Percentiles rank a stretch among this genome's conserved stretches.
These are phyloP conservation scores for Cherax destructor DNA, from an alignment of 1,140 invertebrate species.

Conservation along the genomic window DNA sequence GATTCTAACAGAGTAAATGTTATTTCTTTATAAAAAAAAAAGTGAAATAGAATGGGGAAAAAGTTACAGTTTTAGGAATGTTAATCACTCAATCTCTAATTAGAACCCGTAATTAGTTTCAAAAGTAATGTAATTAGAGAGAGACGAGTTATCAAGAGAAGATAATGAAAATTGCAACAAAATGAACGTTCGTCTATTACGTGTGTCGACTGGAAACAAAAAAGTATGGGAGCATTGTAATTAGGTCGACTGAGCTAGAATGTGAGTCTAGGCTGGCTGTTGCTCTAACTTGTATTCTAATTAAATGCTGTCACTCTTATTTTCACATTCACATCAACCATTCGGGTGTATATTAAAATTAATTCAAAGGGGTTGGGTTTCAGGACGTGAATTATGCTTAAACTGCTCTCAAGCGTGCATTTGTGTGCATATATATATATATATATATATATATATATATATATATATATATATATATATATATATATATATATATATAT, in stretches of 20 bases:
- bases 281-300: too few species aligned
- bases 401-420: too few species aligned
- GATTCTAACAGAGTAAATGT: too few species aligned
- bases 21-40: too few species aligned
- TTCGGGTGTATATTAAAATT: too few species aligned
- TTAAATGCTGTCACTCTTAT: too few species aligned
- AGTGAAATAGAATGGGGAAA: too few species aligned
- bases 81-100: conserved; percentile 1
- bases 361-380: too few species aligned
- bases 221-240: neutral
- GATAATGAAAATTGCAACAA: neutral
- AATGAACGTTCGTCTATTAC: neutral
- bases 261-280: too few species aligned
- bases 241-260: neutral
- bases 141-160: neutral
- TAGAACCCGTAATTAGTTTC: neutral
- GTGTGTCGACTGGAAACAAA: neutral
- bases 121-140: neutral
- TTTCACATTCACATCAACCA: too few species aligned
- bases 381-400: too few species aligned
- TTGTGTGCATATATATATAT: conserved; percentile 27
- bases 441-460: conserved; percentile 17
- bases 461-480: conserved; percentile 17
- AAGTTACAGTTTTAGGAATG: too few species aligned
- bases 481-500: conserved; percentile 19